Base-by-base conservation (phyloP, 2,888 invertebrate genomes). In the Galerucella nymphaeae region DNA sequence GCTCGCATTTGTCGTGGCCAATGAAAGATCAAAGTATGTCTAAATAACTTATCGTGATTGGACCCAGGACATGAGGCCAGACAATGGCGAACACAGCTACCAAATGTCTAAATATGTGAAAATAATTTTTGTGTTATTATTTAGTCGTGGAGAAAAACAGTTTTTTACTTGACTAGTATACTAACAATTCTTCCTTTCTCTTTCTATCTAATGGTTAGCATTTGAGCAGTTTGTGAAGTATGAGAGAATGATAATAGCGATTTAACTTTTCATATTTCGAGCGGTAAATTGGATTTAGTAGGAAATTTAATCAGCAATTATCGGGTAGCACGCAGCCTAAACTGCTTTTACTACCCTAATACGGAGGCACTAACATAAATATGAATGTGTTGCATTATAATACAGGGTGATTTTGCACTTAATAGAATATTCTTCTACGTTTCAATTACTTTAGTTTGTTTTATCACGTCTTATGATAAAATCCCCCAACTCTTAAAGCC, bases 251-350 rank as follows among this genome's bases (percentile, higher is more conserved):
- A 77, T 79, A 80, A 76, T 74, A 76, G 74, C 81, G 79, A 79
- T 80, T 82, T 81, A 82, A 83, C 82, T 81, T 81, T 83, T 82
- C 83, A 82, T 82, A 82, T 81, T 81, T 78, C 74, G 77, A 75
- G 76, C 76, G 79, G 77, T 73, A 80, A 81, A 80, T 80, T 76
- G 81, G 80, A 80, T 82, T 82, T 82, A 81, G 77, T 78, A 75
- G 75, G 79, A 80, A 82, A 82, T 82, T 83, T 83, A 82, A 82
- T 82, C 82, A 81, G 82, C 81, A 81, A 81, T 83, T 83, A 82
- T 83, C 80, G 80, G 80, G 77, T 80, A 79, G 77, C 80, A 80
- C 80, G 80, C 79, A 80, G 79, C 72, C 77, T 76, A 76, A 80
- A 81, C 79, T 76, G 80, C 80, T 77, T 80, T 80, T 80, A 78